Evolutionary conservation across 2,113 vertebrate species (phyloP), one percentile per base, ranked within the genome.

Genomic region (Pelvicachromis taeniatus): DNA sequence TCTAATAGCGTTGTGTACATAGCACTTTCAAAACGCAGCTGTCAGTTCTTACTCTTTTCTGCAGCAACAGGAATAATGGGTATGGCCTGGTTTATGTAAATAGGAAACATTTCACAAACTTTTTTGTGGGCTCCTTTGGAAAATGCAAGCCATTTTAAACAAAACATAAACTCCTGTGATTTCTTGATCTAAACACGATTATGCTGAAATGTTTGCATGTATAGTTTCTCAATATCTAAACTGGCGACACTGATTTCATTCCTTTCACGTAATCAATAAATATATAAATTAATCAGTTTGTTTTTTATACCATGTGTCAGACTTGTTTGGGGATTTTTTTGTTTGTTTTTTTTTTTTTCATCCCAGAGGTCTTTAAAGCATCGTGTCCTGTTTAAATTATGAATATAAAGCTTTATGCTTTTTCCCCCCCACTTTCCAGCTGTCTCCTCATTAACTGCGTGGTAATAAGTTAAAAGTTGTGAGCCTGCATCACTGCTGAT

Each of bases 41-140:
- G 84, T 29, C 50, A 17, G 38, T 48, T 65, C 40, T 53, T 33
- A 42, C 26, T 85, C 26, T 80, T 21, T 87, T 83, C 85, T 83
- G 31, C 31, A 77, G 87, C 59, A 80, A 85, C 50, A 87, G 84
- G 83, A 63, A 90, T 89, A 89, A 89, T 85, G 77, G 89, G 79
- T 53, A 48, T 21, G 26, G 83, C 40, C 80, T 65, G 33, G 68
- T 91, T 87, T 77, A 70, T 17, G 6, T 77, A 70, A 84, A 78
- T 19, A 78, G 42, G 78, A 89, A 88, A 21, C 77, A 87, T 89
- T 75, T 89, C 38, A 65, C 10, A 26, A 61, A 59, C 58, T 45
- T 84, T 85, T 65, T 78, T 52, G 35, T 40, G 35, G 23, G 35
- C 79, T 40, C 59, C 48, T 23, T 65, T 68, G 9, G 63, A 42